Conservation (phyloP, 2,797 vertebrate genomes). For the Syngnathus rostellatus region DNA sequence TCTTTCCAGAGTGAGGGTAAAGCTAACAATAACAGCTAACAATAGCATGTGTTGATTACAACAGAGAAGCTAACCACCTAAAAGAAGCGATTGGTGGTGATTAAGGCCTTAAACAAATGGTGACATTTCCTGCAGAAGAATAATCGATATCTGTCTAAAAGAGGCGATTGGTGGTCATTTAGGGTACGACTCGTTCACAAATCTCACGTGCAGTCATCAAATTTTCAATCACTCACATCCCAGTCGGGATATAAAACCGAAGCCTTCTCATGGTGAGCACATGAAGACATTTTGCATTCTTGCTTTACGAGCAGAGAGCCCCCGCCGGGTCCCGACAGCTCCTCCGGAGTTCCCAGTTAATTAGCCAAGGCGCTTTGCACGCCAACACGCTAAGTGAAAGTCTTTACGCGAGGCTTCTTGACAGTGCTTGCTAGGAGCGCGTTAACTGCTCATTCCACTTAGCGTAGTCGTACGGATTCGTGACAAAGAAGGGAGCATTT, state of each 20-base stretch:
- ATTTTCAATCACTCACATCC: background rate
- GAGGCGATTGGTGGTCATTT: background rate
- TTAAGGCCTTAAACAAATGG: background rate
- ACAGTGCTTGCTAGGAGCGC: slow-evolving; percentile 22
- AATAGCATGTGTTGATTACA: no score
- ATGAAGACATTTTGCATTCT: background rate
- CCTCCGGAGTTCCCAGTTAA: background rate
- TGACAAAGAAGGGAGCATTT: background rate
- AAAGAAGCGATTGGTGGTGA: background rate
- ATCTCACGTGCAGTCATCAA: background rate
- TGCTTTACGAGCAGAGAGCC: background rate
- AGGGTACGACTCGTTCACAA: background rate
- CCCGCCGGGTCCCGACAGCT: background rate
- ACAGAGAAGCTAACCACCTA: no score
- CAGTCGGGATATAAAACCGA: background rate
- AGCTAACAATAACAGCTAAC: no score
- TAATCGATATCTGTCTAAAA: background rate
- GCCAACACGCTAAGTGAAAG: background rate
- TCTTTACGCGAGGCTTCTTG: slow-evolving; percentile 4
- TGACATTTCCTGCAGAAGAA: background rate
- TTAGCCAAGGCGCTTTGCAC: background rate
- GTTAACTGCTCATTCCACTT: background rate
- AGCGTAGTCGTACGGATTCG: background rate
- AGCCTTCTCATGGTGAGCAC: background rate
- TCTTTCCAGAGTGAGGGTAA: no score